A percentile compares a stretch with the other conserved stretches of the same genome.
Conservation (phyloP, 2,797 vertebrate species). For the Poeciliopsis turneri region DNA sequence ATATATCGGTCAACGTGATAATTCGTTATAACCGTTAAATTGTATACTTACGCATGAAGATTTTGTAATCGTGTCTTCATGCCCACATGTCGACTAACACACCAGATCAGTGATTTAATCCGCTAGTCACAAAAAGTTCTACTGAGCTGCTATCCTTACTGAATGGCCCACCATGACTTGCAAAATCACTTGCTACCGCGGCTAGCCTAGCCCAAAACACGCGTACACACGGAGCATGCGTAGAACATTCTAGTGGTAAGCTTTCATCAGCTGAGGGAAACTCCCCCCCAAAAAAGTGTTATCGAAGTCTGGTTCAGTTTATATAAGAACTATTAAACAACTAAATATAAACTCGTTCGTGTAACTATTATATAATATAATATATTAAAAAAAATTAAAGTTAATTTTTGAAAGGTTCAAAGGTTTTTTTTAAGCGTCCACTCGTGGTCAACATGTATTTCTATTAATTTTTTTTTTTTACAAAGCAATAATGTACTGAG, state of each 20-base stretch:
- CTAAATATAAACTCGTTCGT: background rate
- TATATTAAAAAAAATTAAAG: background rate
- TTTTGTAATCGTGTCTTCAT: constrained; percentile 55
- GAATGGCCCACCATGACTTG: constrained; percentile 89
- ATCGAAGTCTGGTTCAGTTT: background rate
- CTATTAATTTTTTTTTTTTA: no score
- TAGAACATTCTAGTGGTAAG: constrained; percentile 84
- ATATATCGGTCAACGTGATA: constrained; percentile 28
- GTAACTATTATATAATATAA: background rate
- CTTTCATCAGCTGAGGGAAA: constrained; percentile 68
- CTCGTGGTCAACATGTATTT: background rate
- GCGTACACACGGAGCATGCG: constrained; percentile 83
- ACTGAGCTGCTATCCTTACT: constrained; percentile 62
- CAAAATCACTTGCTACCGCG: constrained; percentile 83
- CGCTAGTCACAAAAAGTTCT: constrained; percentile 50
- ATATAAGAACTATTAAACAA: background rate
- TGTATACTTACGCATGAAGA: constrained; percentile 76
- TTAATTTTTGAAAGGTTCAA: background rate
- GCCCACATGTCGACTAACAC: constrained; percentile 31
- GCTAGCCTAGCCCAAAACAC: constrained; percentile 80
- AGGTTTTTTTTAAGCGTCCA: background rate
- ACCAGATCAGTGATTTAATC: constrained; percentile 25
- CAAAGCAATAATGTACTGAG: background rate
- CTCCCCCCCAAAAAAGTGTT: background rate
- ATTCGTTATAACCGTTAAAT: constrained; percentile 53